A percentile compares a stretch with the other conserved stretches of the same genome.
These are phyloP conservation scores for Ameiurus melas DNA, from an alignment of 2,113 vertebrate species.

Conservation along the genomic window DNA sequence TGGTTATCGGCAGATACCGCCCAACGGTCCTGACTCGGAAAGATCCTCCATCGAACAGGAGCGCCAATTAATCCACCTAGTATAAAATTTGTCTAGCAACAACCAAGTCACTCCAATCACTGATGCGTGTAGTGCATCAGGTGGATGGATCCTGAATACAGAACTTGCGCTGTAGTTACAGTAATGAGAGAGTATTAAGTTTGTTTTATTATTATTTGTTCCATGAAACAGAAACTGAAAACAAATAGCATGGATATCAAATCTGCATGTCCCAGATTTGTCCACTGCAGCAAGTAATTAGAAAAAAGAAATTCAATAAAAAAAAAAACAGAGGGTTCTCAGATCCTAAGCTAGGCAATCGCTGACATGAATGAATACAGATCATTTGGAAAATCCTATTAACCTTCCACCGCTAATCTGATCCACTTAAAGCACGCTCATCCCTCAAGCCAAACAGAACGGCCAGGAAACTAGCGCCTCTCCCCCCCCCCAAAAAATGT, in stretches of 20 bases:
- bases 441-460: background rate
- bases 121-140: background rate
- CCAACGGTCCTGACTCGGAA: background rate
- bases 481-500: background rate
- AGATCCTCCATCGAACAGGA: background rate
- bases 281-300: background rate
- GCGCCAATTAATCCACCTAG: background rate
- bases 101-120: background rate
- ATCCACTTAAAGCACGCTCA: constrained; percentile 39
- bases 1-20: no score
- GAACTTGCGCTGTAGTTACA: background rate
- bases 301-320: background rate
- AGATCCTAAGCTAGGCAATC: background rate
- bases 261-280: background rate
- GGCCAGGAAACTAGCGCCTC: background rate
- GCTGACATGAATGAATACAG: background rate
- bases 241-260: background rate
- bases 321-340: background rate
- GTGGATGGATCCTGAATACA: background rate
- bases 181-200: background rate
- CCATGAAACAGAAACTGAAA: background rate
- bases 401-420: background rate
- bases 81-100: background rate
- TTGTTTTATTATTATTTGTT: background rate
- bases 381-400: constrained; percentile 34